A percentile compares a stretch with the other conserved stretches of the same genome.
Evolutionary conservation across 2,888 invertebrate species (phyloP).

Genomic region (Nemurella pictetii): DNA sequence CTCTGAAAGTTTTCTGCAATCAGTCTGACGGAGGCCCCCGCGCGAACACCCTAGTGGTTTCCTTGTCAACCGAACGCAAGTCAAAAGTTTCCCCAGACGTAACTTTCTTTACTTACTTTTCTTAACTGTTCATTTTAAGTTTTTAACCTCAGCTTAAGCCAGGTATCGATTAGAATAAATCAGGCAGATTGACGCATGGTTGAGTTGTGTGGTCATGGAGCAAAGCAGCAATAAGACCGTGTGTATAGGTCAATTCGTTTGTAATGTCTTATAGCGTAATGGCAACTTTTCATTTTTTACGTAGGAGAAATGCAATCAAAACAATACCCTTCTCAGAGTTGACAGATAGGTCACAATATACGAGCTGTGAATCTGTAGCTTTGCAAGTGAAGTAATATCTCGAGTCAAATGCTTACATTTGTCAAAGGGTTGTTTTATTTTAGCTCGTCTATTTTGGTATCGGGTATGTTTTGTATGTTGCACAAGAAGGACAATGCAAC

Average conservation of each 20-base stretch:
- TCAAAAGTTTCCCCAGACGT: background rate
- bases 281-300: too few relatives aligned
- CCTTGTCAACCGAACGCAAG: constrained; percentile 20
- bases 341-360: too few relatives aligned
- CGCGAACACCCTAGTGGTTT: constrained; percentile 25
- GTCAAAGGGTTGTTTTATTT: constrained; percentile 6
- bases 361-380: too few relatives aligned
- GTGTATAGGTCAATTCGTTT: too few relatives aligned
- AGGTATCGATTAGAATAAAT: background rate
- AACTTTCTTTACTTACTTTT: constrained; percentile 12
- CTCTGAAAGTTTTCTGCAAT: constrained; percentile 29
- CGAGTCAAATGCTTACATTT: too few relatives aligned
- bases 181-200: background rate
- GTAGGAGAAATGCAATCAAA: too few relatives aligned
- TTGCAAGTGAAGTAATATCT: too few relatives aligned
- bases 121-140: background rate
- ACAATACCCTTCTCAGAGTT: too few relatives aligned
- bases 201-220: background rate
- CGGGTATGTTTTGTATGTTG: constrained; percentile 1
- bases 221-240: background rate
- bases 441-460: background rate
- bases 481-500: constrained; percentile 1
- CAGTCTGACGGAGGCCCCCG: constrained; percentile 24
- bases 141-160: constrained; percentile 1
- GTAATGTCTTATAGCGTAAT: too few relatives aligned